Evolutionary conservation across 1,140 invertebrate species (phyloP).

Genomic region (Bombus turneri): DNA sequence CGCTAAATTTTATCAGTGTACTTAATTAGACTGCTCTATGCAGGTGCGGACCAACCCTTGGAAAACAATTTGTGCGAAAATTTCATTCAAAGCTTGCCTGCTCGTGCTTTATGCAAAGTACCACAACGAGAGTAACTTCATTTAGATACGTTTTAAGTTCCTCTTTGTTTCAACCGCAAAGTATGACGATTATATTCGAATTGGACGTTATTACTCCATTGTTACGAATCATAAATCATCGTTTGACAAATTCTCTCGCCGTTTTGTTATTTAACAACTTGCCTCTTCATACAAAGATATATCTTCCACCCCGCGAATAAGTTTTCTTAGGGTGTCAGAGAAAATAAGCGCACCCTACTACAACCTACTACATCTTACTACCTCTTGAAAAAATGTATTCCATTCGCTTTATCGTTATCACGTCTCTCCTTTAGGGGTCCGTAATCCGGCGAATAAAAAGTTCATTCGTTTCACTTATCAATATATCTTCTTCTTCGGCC

Average conservation of each 20-base stretch:
- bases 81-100: background rate
- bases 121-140: background rate
- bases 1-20: background rate
- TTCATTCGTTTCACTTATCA: slow-evolving; percentile 50
- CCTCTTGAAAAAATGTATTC: background rate
- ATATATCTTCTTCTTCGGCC: background rate
- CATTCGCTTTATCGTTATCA: slow-evolving; percentile 4
- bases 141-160: background rate
- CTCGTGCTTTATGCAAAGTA: background rate
- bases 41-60: too few species aligned
- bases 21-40: slow-evolving; percentile 15
- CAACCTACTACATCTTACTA: background rate
- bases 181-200: background rate
- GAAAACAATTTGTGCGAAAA: background rate
- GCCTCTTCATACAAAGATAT: background rate
- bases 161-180: background rate
- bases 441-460: slow-evolving; percentile 37
- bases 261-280: background rate
- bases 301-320: background rate
- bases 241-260: background rate
- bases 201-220: background rate
- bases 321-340: background rate
- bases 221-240: background rate
- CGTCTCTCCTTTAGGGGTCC: background rate
- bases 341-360: background rate